These are phyloP conservation scores for Ctenoplectra terminalis DNA, from an alignment of 1,140 invertebrate genomes.

Conservation along the genomic window DNA sequence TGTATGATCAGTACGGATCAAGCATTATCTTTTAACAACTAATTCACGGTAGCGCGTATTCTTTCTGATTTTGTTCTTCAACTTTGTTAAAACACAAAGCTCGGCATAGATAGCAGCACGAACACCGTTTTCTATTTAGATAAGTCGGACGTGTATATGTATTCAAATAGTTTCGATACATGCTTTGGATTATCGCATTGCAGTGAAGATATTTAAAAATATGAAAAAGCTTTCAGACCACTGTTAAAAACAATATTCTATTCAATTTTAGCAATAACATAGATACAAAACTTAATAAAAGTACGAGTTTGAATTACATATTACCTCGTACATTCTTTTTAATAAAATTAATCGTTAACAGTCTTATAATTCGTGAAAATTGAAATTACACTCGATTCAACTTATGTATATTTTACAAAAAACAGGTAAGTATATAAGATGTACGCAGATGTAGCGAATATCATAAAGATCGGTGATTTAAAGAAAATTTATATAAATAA, in stretches of 20 bases:
- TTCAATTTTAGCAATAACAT: not conserved
- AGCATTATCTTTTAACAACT: not conserved
- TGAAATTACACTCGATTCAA: not conserved
- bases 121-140: not conserved
- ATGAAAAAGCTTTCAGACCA: too few species aligned
- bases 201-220: not conserved
- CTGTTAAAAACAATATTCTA: too few species aligned
- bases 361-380: not conserved
- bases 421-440: not conserved
- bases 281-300: not conserved
- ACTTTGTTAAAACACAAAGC: not conserved
- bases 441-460: not conserved
- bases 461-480: not conserved
- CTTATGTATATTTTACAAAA: not conserved
- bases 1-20: not conserved
- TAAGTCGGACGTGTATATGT: not conserved
- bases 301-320: not conserved
- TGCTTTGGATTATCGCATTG: not conserved
- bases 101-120: constrained; percentile 11
- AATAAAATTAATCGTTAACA: not conserved
- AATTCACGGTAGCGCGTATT: too few species aligned
- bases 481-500: not conserved
- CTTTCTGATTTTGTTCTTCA: not conserved
- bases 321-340: not conserved
- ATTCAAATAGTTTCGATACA: too few species aligned